phyloP scores from a whole-genome alignment of 2,888 invertebrate species.

The Drosophila ustulata region DNA sequence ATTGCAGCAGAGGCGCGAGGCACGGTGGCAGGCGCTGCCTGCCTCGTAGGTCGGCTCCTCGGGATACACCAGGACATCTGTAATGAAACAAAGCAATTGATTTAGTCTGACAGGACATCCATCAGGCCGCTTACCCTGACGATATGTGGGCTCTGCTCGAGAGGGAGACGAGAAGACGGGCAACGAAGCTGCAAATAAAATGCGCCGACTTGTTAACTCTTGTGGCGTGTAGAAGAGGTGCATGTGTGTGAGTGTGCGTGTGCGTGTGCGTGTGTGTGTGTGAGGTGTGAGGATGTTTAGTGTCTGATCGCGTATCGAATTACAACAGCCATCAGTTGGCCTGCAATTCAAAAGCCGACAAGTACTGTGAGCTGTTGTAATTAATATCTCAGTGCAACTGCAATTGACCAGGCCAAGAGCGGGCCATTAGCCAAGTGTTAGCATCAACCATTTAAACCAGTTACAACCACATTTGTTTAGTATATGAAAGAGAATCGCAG shows the following conservation, averaged over 20 bases:
- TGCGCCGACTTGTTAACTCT: conserved; percentile 45
- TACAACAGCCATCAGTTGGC: not conserved
- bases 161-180: not conserved
- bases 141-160: conserved; percentile 14
- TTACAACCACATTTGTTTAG: not conserved
- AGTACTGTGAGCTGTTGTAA: not conserved
- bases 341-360: not conserved
- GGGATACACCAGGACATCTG: conserved; percentile 56
- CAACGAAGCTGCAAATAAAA: conserved; percentile 60
- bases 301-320: not conserved
- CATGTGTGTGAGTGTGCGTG: conserved; percentile 15
- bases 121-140: conserved; percentile 46
- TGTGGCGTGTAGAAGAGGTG: conserved; percentile 26
- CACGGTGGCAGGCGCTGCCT: conserved; percentile 88
- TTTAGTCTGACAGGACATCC: not conserved
- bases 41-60: conserved; percentile 32
- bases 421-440: not conserved
- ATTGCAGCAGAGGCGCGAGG: conserved; percentile 90
- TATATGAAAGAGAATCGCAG: not conserved
- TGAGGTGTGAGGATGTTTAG: not conserved
- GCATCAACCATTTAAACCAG: conserved; percentile 1
- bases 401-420: conserved; percentile 11
- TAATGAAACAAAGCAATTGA: conserved; percentile 10
- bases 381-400: not conserved
- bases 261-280: conserved; percentile 8